Evolutionary conservation across 2,888 invertebrate genomes (phyloP).

Genomic region (Leptopilina myrica): DNA sequence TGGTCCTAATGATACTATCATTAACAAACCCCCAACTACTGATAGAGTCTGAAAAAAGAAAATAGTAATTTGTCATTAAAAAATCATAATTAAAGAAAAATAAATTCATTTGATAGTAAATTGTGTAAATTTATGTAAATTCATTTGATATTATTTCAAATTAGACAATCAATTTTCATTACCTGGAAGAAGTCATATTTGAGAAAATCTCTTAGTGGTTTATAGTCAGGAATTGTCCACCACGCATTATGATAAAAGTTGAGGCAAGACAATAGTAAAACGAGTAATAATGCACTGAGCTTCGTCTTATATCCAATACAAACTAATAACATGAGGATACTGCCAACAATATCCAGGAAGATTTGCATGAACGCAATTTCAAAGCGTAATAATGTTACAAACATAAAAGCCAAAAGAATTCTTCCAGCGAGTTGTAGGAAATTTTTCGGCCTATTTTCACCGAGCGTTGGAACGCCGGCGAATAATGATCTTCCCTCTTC

Average conservation of each 20-base stretch:
- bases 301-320: conserved; percentile 99
- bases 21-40: conserved; percentile 97
- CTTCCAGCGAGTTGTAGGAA: conserved; percentile 97
- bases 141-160: too few species aligned
- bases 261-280: conserved; percentile 90
- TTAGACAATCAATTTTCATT: too few species aligned
- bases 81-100: too few species aligned
- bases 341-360: conserved; percentile 94
- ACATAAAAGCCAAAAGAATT: conserved; percentile 98
- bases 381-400: conserved; percentile 95
- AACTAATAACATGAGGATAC: conserved; percentile 95
- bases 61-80: not conserved
- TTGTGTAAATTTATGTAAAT: not conserved
- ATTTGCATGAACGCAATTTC: conserved; percentile 95
- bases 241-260: conserved; percentile 99
- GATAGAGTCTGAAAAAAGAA: conserved; percentile 89
- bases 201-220: conserved; percentile 98
- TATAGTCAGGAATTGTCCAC: conserved; percentile 97
- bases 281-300: conserved; percentile 95
- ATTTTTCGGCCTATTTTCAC: conserved; percentile 97
- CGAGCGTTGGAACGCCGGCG: conserved; percentile 94
- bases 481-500: conserved; percentile 96
- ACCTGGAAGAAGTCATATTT: conserved; percentile 99
- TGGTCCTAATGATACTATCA: conserved; percentile 98
- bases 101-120: not conserved